Evolutionary conservation across 2,113 vertebrate species (phyloP).

Genomic region (cattle (Bos taurus)): DNA sequence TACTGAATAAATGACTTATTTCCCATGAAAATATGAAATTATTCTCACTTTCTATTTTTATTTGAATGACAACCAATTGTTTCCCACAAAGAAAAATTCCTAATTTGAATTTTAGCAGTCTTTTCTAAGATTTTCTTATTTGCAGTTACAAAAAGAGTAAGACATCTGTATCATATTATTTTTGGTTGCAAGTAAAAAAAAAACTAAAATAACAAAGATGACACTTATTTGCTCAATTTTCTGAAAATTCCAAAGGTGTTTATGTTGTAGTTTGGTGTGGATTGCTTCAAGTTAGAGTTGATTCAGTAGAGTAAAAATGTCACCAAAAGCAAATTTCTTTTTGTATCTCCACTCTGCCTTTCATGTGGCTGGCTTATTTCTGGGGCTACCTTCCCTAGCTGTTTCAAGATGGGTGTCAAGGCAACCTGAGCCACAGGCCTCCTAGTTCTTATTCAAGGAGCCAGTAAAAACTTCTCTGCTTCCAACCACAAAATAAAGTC

Average conservation of each 20-base stretch:
- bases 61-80: not conserved
- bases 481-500: not conserved
- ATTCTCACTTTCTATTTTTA: not conserved
- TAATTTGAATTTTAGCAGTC: not conserved
- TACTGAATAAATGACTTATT: not conserved
- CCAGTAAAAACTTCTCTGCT: not conserved
- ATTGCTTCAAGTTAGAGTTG: slow-evolving; percentile 7
- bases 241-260: not conserved
- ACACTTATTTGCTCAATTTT: not conserved
- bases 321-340: not conserved
- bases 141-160: not conserved
- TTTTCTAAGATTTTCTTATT: slow-evolving; percentile 3
- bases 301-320: not conserved
- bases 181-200: not conserved
- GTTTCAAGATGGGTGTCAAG: not conserved
- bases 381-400: not conserved
- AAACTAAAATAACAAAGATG: not conserved
- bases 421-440: not conserved
- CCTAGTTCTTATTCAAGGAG: not conserved
- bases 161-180: not conserved
- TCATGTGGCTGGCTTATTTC: not conserved
- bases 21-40: not conserved
- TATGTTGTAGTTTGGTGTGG: not conserved
- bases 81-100: not conserved
- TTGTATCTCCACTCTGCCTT: not conserved